Percentiles rank a stretch among this genome's conserved stretches.
These are phyloP conservation scores for Axis porcinus DNA, from an alignment of 2,113 vertebrate species.

Conservation along the genomic window DNA sequence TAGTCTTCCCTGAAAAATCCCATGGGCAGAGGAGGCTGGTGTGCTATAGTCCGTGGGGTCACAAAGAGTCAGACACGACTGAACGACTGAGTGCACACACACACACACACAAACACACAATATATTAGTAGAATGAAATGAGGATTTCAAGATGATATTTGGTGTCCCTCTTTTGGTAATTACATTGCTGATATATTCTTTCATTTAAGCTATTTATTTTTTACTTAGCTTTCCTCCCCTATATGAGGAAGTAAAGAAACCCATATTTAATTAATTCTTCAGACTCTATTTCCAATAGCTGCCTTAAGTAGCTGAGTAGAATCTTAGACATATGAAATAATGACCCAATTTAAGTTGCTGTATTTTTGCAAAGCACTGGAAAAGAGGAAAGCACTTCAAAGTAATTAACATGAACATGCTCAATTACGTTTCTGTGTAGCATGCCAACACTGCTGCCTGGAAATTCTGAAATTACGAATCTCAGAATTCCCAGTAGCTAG, in stretches of 20 bases:
- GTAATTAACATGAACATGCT: constrained; percentile 56
- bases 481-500: not conserved
- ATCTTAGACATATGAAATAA: constrained; percentile 69
- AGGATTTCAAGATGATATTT: not conserved
- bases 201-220: not conserved
- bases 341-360: constrained; percentile 67
- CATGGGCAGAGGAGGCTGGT: not conserved
- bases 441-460: not conserved
- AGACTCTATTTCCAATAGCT: constrained; percentile 5
- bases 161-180: not conserved
- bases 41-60: not conserved
- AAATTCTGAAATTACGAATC: constrained; percentile 21
- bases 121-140: not conserved
- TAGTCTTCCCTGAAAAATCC: not conserved
- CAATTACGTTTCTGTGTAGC: constrained; percentile 39
- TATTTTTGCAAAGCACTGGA: constrained; percentile 69
- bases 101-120: not conserved
- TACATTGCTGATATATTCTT: not conserved
- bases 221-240: not conserved
- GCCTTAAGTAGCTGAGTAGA: constrained; percentile 54
- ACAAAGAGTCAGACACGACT: not conserved
- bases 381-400: constrained; percentile 68
- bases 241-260: not conserved
- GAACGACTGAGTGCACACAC: not conserved
- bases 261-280: constrained; percentile 41